These are phyloP conservation scores for Bellardia pandia DNA, from an alignment of 2,888 invertebrate genomes.

Conservation along the genomic window DNA sequence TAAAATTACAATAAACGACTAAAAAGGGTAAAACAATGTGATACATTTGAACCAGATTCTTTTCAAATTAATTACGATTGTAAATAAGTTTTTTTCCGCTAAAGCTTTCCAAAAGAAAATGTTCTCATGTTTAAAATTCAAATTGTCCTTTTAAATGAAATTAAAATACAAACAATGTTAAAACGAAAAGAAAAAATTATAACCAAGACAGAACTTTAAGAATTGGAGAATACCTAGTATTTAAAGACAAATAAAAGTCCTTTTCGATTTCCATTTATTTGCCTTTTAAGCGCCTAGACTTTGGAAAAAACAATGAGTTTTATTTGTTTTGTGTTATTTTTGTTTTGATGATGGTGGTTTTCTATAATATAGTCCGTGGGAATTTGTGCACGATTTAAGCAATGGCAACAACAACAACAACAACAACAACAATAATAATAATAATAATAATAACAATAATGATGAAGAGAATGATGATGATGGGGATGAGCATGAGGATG, in stretches of 20 bases:
- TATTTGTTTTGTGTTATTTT: neutral
- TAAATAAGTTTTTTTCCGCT: conserved; percentile 14
- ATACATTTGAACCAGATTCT: conserved; percentile 70
- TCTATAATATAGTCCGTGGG: conserved; percentile 72
- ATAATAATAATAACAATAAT: conserved; percentile 47
- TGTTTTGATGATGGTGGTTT: conserved; percentile 19
- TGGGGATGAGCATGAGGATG: conserved; percentile 36
- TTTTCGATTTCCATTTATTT: conserved; percentile 57
- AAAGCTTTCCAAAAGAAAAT: neutral
- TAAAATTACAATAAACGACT: neutral
- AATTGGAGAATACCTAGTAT: conserved; percentile 28
- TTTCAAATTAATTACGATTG: conserved; percentile 69
- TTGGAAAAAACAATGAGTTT: conserved; percentile 48
- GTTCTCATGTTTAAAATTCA: conserved; percentile 65
- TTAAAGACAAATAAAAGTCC: conserved; percentile 56
- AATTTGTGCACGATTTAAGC: conserved; percentile 73
- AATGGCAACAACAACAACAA: conserved; percentile 65
- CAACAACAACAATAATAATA: too few relatives aligned
- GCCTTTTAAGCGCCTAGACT: conserved; percentile 62
- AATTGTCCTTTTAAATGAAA: conserved; percentile 64
- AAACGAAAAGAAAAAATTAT: neutral
- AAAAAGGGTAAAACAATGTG: conserved; percentile 57
- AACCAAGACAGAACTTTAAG: conserved; percentile 22
- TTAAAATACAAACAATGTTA: neutral
- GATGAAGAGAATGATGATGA: conserved; percentile 7